Conservation (phyloP, 1,140 invertebrate genomes). For the Leptonema lineaticorne region DNA sequence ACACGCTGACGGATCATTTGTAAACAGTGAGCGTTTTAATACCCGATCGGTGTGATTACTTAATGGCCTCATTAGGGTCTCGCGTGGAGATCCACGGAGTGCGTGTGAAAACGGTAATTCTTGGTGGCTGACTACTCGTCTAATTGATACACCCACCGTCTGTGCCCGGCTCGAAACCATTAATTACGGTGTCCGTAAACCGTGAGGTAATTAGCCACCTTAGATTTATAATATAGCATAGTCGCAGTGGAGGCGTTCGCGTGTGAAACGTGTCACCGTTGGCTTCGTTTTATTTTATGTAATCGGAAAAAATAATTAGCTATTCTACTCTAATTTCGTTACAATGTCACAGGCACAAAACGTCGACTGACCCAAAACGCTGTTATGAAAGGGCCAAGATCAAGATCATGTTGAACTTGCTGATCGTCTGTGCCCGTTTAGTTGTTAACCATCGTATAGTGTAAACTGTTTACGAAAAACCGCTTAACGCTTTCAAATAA, state of each 20-base stretch:
- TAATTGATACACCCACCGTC: slow-evolving; percentile 29
- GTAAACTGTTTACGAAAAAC: background rate
- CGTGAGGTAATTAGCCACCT: slow-evolving; percentile 31
- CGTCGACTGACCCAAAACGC: too few species aligned
- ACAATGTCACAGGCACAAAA: too few species aligned
- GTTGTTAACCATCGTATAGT: background rate
- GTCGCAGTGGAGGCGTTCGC: too few species aligned
- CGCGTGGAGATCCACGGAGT: background rate
- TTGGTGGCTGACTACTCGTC: slow-evolving; percentile 15
- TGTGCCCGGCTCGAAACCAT: slow-evolving; percentile 29
- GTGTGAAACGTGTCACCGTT: too few species aligned
- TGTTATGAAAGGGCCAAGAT: slow-evolving; percentile 16
- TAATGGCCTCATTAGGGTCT: slow-evolving; percentile 38
- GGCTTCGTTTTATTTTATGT: too few species aligned
- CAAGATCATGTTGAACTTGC: slow-evolving; percentile 13
- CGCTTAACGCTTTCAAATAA: background rate
- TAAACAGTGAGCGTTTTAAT: slow-evolving; percentile 39
- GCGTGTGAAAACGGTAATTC: slow-evolving; percentile 36
- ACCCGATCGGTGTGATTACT: slow-evolving; percentile 39
- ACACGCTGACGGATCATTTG: slow-evolving; percentile 33
- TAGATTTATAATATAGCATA: slow-evolving; percentile 2
- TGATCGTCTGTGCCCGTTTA: slow-evolving; percentile 2
- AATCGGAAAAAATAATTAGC: too few species aligned
- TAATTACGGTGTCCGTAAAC: slow-evolving; percentile 33
- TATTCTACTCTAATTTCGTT: too few species aligned